Evolutionary conservation across 2,797 vertebrate genomes (phyloP), one percentile per base, ranked within the genome.

Genomic region (Sebastolobus alascanus): DNA sequence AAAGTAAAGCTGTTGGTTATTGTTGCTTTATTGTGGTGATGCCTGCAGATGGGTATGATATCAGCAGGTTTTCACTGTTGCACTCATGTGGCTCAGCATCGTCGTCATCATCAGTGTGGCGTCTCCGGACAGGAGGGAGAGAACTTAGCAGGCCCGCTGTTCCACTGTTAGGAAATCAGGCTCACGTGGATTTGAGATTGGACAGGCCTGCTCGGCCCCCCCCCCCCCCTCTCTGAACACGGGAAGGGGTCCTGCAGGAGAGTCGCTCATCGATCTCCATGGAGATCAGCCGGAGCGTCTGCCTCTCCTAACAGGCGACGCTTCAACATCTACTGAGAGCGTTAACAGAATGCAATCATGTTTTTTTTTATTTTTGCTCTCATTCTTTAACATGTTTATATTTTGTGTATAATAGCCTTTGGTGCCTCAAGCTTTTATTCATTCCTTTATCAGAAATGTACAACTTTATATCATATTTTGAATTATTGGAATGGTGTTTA

Each of bases 1-100:
- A 91, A 87, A 91, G 84, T 88, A 84, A 85, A 93, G 88, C 95
- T 87, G 78, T 95, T 95, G 92, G 90, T 96, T 95, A 16, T 82
- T 89, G 77, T 94, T 92, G 96, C 96, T 96, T 97, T 92, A 94
- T 96, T 96, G 95, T 95, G 89, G 96, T 93, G 95, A 94, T 89
- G 92, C 92, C 90, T 93, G 94, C 93, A 68, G 92, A 92, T 25
- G 87, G 72, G 38, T 71, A 20, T 61, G 80, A 59, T 60, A 82
- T 86, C 93, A 94, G 89, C 94, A 91, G 93, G 88, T 89, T 93
- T 89, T 95, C 94, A 87, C 92, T 82, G 73, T 94, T 95, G 96
- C 93, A 82, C 87, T 90, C 86, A 77, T 70, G 87, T 35, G 71
- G 94, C 84, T 92, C 91, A 14, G 77, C 85, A 0, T 63, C 31